A percentile compares a stretch with the other conserved stretches of the same genome.
Evolutionary conservation across 1,140 invertebrate species (phyloP).

Genomic region (Halyomorpha halys): DNA sequence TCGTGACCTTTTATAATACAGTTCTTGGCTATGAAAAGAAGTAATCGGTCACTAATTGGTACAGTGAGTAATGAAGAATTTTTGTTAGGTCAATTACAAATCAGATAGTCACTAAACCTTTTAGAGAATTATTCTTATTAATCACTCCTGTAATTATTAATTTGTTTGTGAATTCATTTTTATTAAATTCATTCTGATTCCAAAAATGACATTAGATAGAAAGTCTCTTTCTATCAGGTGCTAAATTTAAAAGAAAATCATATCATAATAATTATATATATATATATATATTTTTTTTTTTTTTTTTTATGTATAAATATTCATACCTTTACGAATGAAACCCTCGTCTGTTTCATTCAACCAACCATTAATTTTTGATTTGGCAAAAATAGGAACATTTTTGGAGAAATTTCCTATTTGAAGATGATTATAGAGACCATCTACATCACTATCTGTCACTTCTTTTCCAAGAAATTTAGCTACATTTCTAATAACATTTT

Average conservation of each 20-base stretch:
- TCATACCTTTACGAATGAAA: slow-evolving; percentile 32
- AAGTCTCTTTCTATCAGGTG: no score
- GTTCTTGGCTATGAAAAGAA: neutral
- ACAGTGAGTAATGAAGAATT: neutral
- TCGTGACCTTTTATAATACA: neutral
- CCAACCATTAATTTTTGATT: slow-evolving; percentile 22
- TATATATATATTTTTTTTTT: no score
- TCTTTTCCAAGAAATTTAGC: slow-evolving; percentile 54
- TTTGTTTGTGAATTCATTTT: no score
- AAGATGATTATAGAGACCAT: slow-evolving; percentile 48
- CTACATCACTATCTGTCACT: slow-evolving; percentile 42
- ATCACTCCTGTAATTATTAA: no score
- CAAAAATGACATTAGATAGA: no score
- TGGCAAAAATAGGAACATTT: slow-evolving; percentile 29
- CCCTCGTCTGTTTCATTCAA: slow-evolving; percentile 27
- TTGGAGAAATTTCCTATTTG: slow-evolving; percentile 34
- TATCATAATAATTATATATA: no score
- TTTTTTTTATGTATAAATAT: neutral
- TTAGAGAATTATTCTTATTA: no score
- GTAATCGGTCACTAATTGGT: neutral
- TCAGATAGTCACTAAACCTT: no score
- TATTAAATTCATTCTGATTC: no score
- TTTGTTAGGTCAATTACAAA: no score
- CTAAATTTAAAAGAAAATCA: no score
- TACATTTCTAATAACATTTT: slow-evolving; percentile 51